These are phyloP conservation scores for Drosophila truncata DNA, from an alignment of 1,140 invertebrate species.

Conservation along the genomic window DNA sequence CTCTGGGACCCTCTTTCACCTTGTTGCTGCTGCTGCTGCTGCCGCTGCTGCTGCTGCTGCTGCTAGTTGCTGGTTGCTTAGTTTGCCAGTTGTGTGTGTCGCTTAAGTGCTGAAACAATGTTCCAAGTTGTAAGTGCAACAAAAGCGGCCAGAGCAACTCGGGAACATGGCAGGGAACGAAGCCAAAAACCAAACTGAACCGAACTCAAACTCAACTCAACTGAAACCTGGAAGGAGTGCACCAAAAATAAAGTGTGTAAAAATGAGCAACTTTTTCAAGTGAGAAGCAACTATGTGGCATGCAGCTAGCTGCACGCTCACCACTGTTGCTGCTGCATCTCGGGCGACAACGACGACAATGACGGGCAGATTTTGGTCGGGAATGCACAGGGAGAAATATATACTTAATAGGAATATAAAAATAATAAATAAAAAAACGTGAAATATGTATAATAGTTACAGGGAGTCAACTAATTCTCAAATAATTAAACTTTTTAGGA, in stretches of 20 bases:
- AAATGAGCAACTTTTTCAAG: conserved; percentile 83
- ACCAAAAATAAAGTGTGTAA: conserved; percentile 83
- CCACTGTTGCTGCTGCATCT: conserved; percentile 20
- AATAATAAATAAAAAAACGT: too few relatives aligned
- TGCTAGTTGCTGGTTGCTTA: conserved; percentile 23
- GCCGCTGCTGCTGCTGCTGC: too few relatives aligned
- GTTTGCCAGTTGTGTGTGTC: conserved; percentile 69
- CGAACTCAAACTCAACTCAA: conserved; percentile 26
- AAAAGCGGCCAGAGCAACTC: conserved; percentile 45
- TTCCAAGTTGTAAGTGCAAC: conserved; percentile 82
- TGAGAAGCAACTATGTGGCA: conserved; percentile 79
- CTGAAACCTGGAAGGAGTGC: conserved; percentile 50
- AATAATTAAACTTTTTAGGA: neutral
- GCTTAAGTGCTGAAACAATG: conserved; percentile 84
- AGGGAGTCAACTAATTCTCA: neutral
- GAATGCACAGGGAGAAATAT: conserved; percentile 5
- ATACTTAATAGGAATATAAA: neutral
- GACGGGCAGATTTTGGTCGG: conserved; percentile 57
- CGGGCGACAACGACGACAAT: conserved; percentile 51
- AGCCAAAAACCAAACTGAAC: conserved; percentile 37
- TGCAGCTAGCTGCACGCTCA: conserved; percentile 42
- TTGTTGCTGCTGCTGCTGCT: conserved; percentile 18
- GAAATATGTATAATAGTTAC: neutral
- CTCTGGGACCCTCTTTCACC: conserved; percentile 32
- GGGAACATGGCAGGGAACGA: conserved; percentile 47